These are phyloP conservation scores for Anguilla obscura DNA, from an alignment of 2,797 vertebrate species.

Conservation along the genomic window DNA sequence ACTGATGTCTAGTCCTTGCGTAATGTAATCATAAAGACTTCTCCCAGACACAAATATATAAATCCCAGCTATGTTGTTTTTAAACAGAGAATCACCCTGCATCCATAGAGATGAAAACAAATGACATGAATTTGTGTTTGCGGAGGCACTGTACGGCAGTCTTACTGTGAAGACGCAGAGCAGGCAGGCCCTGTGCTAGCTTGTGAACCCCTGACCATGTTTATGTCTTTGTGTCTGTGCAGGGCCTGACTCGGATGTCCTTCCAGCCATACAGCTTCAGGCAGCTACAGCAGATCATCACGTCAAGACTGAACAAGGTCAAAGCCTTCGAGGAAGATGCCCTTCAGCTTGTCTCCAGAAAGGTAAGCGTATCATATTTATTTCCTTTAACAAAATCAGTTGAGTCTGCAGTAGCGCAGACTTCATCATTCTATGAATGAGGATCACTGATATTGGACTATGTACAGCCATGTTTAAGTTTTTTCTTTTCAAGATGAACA, in stretches of 20 bases:
- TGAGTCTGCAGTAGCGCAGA: neutral
- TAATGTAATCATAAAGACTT: neutral
- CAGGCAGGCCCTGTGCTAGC: neutral
- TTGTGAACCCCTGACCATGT: neutral
- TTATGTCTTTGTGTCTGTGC: neutral
- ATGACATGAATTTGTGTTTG: neutral
- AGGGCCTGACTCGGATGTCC: slow-evolving; percentile 96
- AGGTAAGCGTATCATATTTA: slow-evolving; percentile 68
- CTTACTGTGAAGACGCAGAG: neutral
- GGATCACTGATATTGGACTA: neutral
- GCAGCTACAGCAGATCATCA: slow-evolving; percentile 90
- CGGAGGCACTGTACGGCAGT: neutral
- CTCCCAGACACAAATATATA: neutral
- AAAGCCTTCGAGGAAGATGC: slow-evolving; percentile 94
- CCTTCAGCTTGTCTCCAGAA: slow-evolving; percentile 89
- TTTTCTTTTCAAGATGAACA: neutral
- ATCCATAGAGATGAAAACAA: no score
- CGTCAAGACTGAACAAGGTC: slow-evolving; percentile 80
- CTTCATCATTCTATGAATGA: neutral
- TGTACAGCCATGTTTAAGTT: neutral
- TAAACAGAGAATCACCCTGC: neutral
- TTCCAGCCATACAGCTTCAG: slow-evolving; percentile 95
- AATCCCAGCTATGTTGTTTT: neutral
- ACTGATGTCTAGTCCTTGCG: neutral
- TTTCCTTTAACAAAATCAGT: no score